phyloP scores from a whole-genome alignment of 2,888 invertebrate genomes.

The Ischnura elegans region DNA sequence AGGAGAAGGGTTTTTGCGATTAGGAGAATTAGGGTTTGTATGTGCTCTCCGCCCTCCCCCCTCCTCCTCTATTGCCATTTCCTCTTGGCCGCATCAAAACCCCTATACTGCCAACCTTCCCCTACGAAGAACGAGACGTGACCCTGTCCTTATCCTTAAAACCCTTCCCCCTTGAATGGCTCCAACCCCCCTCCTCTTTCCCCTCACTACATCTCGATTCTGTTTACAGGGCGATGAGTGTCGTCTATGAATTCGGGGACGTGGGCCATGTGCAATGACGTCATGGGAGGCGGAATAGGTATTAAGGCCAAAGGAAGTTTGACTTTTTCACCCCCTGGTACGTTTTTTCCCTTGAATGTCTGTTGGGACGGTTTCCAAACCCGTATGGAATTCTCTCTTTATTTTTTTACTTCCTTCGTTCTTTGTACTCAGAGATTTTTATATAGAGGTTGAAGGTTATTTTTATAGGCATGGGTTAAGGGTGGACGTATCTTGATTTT shows the following conservation, averaged over 20 bases:
- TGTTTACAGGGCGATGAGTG: slow-evolving; percentile 52
- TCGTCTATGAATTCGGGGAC: slow-evolving; percentile 15
- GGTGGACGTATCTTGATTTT: not conserved
- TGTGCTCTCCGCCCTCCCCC: not conserved
- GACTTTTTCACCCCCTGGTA: not conserved
- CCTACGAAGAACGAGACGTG: not conserved
- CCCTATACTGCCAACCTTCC: not conserved
- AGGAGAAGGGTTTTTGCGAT: slow-evolving; percentile 23
- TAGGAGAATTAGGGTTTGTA: slow-evolving; percentile 53
- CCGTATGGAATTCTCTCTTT: slow-evolving; percentile 39
- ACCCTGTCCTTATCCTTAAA: not conserved
- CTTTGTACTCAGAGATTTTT: not conserved
- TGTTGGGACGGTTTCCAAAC: slow-evolving; percentile 41
- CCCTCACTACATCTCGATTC: not conserved
- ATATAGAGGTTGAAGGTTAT: not conserved
- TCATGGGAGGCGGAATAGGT: not conserved
- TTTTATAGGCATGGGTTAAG: not conserved
- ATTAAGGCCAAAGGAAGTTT: slow-evolving; percentile 4
- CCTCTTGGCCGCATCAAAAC: not conserved
- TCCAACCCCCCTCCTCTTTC: not conserved
- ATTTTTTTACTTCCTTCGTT: not conserved
- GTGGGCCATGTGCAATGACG: slow-evolving; percentile 46
- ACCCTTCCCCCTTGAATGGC: not conserved
- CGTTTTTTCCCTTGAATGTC: not conserved
- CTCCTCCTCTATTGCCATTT: not conserved